These are phyloP conservation scores for Oikopleura dioica DNA, from an alignment of 23 tunicate species.

Conservation along the genomic window DNA sequence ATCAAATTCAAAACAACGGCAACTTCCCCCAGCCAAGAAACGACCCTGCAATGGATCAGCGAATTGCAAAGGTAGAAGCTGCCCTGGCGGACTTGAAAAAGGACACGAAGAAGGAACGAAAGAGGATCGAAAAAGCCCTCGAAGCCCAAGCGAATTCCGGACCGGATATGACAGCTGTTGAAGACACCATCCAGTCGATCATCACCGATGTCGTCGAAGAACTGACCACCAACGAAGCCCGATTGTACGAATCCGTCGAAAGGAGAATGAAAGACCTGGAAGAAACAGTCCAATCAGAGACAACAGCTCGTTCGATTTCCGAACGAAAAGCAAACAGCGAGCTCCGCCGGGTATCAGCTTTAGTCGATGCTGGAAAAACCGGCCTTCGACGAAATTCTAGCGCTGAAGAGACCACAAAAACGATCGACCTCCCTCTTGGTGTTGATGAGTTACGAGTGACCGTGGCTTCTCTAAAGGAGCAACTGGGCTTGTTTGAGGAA, in stretches of 20 bases:
- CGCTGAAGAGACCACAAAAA: no score
- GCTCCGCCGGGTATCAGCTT: background rate
- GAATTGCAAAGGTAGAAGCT: background rate
- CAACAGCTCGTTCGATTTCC: background rate
- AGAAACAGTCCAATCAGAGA: background rate
- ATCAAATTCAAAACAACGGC: background rate
- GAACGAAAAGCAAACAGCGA: background rate
- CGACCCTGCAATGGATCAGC: background rate
- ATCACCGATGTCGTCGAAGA: constrained; percentile 1
- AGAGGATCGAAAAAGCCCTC: background rate
- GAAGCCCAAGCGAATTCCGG: background rate
- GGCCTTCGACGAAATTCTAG: no score
- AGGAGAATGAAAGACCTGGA: constrained; percentile 1
- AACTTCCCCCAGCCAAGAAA: background rate
- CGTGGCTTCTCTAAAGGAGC: background rate
- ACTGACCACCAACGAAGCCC: background rate
- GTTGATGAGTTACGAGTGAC: background rate
- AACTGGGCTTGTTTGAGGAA: background rate
- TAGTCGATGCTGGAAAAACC: background rate
- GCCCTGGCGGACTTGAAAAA: background rate
- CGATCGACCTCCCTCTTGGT: background rate
- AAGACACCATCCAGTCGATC: constrained; percentile 1
- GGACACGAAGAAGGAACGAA: background rate
- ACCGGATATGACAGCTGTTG: background rate
- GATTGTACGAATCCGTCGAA: background rate